Evolutionary conservation across 2,888 invertebrate genomes (phyloP), one percentile per base, ranked within the genome.

Genomic region (Digitonthophagus gazella): DNA sequence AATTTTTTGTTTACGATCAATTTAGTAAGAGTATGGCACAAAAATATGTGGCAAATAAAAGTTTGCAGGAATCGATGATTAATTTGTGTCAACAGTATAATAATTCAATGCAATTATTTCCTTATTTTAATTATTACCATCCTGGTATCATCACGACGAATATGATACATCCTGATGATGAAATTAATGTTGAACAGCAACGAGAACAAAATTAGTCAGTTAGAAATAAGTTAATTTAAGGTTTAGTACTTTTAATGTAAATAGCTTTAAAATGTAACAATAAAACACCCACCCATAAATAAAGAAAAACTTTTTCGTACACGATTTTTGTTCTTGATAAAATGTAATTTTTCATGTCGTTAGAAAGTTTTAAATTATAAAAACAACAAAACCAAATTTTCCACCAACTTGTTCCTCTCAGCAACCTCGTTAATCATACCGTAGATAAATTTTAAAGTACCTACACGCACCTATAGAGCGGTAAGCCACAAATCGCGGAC

Each of bases 61-160:
- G 76, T 22, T 72, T 83, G 19, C 83, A 83, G 69, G 82, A 83
- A 73, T 82, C 82, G 0, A 82, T 83, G 83, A 66, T 83, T 70
- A 81, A 76, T 74, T 74, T 83, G 28, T 83, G 82, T 76, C 83
- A 82, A 74, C 83, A 83, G 71, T 83, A 83, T 68, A 80, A 82
- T 15, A 82, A 76, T 72, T 81, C 81, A 1, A 79, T 82, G 76
- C 81, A 82, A 67, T 73, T 83, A 54, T 82, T 83, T 73, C 83
- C 83, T 1, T 83, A 83, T 74, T 83, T 83, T 72, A 83, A 81
- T 75, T 83, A 83, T 73, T 83, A 83, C 65, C 82, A 83, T 77
- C 82, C 83, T 3, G 66, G 65, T 18, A 28, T 71, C 11, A 65
- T 66, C 4, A 67, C 28, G 22, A 44, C 20, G 18, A 15, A 64